phyloP scores from a whole-genome alignment of 2,113 vertebrate species.

The Datnioides undecimradiatus region DNA sequence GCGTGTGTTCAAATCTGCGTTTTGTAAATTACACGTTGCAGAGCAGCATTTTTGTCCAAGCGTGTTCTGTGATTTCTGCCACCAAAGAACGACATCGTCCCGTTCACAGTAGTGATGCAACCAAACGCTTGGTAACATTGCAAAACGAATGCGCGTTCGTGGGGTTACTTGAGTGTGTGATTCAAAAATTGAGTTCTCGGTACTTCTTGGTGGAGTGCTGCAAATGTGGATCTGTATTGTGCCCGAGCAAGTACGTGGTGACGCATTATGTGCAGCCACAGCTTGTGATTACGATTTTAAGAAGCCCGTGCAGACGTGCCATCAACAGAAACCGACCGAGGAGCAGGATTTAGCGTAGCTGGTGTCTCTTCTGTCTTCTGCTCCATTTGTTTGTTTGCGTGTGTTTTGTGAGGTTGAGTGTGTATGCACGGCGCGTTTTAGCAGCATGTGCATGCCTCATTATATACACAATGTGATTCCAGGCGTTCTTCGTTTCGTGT shows the following conservation, averaged over 20 bases:
- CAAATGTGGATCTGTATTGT: not conserved
- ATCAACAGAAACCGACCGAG: slow-evolving; percentile 5
- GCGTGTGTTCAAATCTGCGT: not conserved
- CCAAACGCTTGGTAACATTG: not conserved
- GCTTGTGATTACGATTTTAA: slow-evolving; percentile 3
- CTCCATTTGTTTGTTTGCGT: slow-evolving; percentile 15
- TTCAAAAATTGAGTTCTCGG: not conserved
- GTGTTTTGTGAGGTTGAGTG: not conserved
- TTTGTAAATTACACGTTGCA: not conserved
- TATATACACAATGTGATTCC: slow-evolving; percentile 53
- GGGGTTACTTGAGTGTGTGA: not conserved
- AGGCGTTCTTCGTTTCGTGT: slow-evolving; percentile 38
- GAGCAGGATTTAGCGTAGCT: slow-evolving; percentile 22
- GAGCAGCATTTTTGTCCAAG: no score
- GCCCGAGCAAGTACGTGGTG: not conserved
- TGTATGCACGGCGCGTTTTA: slow-evolving; percentile 38
- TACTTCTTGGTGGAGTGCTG: not conserved
- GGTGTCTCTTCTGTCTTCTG: slow-evolving; percentile 13
- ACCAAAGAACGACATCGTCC: not conserved
- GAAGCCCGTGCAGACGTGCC: slow-evolving; percentile 3
- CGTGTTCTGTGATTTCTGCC: rapidly evolving
- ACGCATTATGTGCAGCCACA: not conserved
- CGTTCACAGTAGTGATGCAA: not conserved
- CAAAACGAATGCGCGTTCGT: no score
- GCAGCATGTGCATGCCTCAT: slow-evolving; percentile 41